These are phyloP conservation scores for Condylura cristata DNA, from an alignment of 2,113 vertebrate species.

Conservation along the genomic window DNA sequence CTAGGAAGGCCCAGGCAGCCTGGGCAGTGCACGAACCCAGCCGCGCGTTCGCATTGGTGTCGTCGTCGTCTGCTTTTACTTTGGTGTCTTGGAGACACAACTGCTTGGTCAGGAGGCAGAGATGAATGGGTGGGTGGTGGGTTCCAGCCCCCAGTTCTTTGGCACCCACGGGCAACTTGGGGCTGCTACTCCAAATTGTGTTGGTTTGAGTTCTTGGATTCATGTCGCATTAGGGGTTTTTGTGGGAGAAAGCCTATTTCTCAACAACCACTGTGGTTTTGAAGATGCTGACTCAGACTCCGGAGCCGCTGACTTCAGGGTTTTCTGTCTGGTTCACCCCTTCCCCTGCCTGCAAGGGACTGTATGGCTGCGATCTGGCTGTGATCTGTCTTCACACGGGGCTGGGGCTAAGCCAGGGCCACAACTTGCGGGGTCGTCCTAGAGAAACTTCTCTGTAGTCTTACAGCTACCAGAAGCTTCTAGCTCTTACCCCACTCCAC, in stretches of 20 bases:
- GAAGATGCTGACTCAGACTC: conserved; percentile 66
- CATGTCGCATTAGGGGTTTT: conserved; percentile 24
- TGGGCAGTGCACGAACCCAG: fast-evolving
- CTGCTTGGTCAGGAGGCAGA: background rate
- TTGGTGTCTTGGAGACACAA: background rate
- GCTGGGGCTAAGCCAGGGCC: background rate
- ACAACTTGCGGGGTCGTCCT: background rate
- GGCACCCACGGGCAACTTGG: background rate
- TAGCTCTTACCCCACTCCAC: background rate
- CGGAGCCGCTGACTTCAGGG: background rate
- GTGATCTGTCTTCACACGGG: background rate
- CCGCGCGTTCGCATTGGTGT: fast-evolving
- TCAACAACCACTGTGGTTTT: background rate
- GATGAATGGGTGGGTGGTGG: background rate
- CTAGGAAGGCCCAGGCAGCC: background rate
- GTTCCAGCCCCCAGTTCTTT: background rate
- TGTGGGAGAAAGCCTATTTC: conserved; percentile 39
- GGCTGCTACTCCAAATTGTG: fast-evolving
- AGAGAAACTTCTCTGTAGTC: background rate
- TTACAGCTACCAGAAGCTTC: background rate
- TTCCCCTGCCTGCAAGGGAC: background rate
- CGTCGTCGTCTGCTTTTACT: fast-evolving
- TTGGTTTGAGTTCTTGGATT: background rate
- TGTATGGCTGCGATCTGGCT: background rate
- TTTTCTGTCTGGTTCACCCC: background rate